phyloP scores from a whole-genome alignment of 92 coral and sea anemone species.

The Diadumene lineata region DNA sequence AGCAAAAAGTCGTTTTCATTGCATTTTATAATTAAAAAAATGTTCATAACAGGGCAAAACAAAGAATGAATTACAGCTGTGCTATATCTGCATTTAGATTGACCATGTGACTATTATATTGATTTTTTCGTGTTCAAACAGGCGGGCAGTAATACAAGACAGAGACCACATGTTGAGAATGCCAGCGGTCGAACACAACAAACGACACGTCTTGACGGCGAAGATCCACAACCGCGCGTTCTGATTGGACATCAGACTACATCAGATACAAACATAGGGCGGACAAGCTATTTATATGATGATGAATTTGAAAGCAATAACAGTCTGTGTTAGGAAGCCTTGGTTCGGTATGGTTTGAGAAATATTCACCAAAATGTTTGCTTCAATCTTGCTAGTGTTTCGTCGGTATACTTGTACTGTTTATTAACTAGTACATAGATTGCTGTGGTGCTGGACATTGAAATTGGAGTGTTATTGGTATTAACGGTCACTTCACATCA shows the following conservation, averaged over 20 bases:
- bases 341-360: background rate
- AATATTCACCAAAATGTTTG: background rate
- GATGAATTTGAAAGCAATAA: constrained; percentile 10
- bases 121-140: background rate
- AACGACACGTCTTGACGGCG: constrained; percentile 2
- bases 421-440: too few species aligned
- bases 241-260: background rate
- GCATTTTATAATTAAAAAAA: too few species aligned
- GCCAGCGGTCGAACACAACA: background rate
- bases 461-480: too few species aligned
- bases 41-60: too few species aligned
- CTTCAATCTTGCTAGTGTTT: too few species aligned
- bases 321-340: background rate
- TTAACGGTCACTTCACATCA: too few species aligned
- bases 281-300: constrained; percentile 15
- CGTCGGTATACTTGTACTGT: too few species aligned
- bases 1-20: too few species aligned
- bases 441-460: too few species aligned
- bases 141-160: background rate
- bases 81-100: background rate
- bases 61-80: too few species aligned
- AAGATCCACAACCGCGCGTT: background rate
- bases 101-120: background rate
- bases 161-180: background rate
- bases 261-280: constrained; percentile 2